Evolutionary conservation across 2,888 invertebrate genomes (phyloP).

Genomic region (Petrolisthes cinctipes): DNA sequence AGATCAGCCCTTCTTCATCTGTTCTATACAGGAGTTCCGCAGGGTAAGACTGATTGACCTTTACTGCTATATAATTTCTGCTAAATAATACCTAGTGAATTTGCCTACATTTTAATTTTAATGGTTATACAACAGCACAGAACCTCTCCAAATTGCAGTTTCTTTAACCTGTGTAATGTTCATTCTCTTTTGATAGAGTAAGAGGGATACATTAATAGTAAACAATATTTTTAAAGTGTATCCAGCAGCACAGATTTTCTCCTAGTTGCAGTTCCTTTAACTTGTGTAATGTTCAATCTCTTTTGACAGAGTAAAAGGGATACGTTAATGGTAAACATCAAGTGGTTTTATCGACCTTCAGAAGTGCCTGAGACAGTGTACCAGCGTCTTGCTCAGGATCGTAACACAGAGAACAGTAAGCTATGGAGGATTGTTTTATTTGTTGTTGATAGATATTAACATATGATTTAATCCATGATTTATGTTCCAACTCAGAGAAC

Average conservation of each 20-base stretch:
- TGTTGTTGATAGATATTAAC: neutral
- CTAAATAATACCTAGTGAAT: no score
- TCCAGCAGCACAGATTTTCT: neutral
- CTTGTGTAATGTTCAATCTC: neutral
- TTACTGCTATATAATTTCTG: neutral
- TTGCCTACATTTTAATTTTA: neutral
- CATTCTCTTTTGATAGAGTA: no score
- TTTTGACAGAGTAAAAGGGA: constrained; percentile 73
- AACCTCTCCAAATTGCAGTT: no score
- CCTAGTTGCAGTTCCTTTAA: constrained; percentile 49
- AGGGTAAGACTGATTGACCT: constrained; percentile 68
- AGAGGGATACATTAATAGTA: no score
- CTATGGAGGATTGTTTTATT: neutral
- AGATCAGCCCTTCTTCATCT: constrained; percentile 71
- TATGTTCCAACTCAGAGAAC: neutral
- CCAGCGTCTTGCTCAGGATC: constrained; percentile 71
- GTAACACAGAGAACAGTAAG: constrained; percentile 69
- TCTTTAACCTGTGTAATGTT: no score
- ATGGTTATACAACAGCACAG: neutral
- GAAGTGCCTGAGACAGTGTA: constrained; percentile 74
- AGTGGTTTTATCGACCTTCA: constrained; percentile 74
- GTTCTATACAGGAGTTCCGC: constrained; percentile 71
- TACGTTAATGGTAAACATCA: constrained; percentile 72
- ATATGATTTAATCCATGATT: no score
- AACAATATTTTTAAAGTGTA: no score